Evolutionary conservation across 2,113 vertebrate species (phyloP).

Genomic region (Grallaria varia): DNA sequence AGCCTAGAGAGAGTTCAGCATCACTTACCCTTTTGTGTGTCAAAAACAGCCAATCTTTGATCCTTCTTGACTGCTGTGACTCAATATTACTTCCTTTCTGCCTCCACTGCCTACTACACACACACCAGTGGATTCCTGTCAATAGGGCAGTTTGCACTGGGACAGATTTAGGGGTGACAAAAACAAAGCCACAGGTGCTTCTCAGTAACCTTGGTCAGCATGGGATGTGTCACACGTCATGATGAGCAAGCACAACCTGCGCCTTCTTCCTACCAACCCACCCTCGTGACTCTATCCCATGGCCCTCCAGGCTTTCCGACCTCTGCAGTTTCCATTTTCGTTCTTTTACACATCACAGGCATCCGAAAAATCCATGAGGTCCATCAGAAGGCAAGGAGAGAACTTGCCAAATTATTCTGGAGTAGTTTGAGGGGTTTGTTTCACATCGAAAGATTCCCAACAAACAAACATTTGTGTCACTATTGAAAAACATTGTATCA

Average conservation of each 20-base stretch:
- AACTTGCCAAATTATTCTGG: neutral
- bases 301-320: neutral
- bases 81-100: neutral
- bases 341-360: neutral
- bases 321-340: neutral
- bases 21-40: neutral
- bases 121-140: neutral
- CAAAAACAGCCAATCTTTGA: neutral
- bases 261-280: neutral
- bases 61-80: neutral
- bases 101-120: neutral
- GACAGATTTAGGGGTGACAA: neutral
- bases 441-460: neutral
- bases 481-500: neutral
- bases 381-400: neutral
- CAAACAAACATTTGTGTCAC: neutral
- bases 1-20: conserved; percentile 5
- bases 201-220: neutral
- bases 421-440: neutral
- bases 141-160: neutral
- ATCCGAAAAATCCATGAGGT: neutral
- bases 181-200: neutral
- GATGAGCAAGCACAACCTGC: neutral
- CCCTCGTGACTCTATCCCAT: neutral
- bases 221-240: neutral